A percentile compares a stretch with the other conserved stretches of the same genome.
phyloP scores from a whole-genome alignment of 2,797 vertebrate species.

The Phaenicophaeus curvirostris region DNA sequence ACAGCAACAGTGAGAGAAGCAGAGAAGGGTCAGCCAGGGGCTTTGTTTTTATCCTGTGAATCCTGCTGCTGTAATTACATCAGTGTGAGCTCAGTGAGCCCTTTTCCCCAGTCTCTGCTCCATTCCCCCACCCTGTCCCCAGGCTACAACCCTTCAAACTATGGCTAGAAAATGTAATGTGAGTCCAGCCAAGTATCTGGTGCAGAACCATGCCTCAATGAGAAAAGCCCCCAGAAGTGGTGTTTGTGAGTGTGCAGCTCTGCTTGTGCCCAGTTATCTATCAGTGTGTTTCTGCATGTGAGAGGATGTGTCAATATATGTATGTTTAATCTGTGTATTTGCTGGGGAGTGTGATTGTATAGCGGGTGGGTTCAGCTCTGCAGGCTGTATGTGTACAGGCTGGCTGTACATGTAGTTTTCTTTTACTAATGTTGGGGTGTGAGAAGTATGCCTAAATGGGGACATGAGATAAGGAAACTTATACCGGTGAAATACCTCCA shows the following conservation, averaged over 20 bases:
- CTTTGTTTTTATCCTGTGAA: neutral
- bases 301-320: neutral
- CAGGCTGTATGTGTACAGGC: neutral
- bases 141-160: neutral
- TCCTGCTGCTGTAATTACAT: neutral
- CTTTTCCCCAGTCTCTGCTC: neutral
- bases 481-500: neutral
- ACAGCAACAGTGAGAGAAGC: neutral
- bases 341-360: neutral
- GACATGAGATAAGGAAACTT: slow-evolving; percentile 35
- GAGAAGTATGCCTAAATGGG: neutral
- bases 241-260: neutral
- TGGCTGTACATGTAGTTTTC: neutral
- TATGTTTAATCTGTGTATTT: neutral
- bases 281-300: neutral
- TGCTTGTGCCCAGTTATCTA: neutral
- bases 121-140: neutral
- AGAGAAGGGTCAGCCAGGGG: neutral
- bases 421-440: neutral
- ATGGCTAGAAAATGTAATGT: neutral
- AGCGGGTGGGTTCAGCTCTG: neutral
- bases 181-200: neutral
- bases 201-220: neutral
- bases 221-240: neutral
- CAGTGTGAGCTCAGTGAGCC: neutral